Base-by-base conservation (phyloP, 2,888 invertebrate genomes). In the Volucella zonaria region DNA sequence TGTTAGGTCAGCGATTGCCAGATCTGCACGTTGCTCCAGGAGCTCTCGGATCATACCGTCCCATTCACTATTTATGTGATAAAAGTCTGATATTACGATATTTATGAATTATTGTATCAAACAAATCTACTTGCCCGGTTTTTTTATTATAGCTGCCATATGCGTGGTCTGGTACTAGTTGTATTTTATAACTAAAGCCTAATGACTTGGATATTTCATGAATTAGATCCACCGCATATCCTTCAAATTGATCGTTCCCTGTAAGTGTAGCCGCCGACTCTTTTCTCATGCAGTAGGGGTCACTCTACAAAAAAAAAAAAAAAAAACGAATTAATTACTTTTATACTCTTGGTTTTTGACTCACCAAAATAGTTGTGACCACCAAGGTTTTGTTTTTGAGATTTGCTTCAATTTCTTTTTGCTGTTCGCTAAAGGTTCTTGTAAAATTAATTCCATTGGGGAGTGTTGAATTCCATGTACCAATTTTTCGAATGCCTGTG, bases 1-100 rank as follows among this genome's bases (percentile, higher is more conserved):
- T 42, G 99, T 99, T 74, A 99, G 94, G 92, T 99, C 98, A 10
- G 98, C 99, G 62, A 99, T 97, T 1, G 98, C 99, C 87, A 99
- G 93, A 92, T 99, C 98, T 11, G 98, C 98, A 89, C 96, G 95
- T 92, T 97, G 97, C 91, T 97, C 97, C 87, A 97, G 92, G 75
- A 97, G 93, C 90, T 97, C 97, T 89, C 96, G 94, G 89, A 97
- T 96, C 96, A 97, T 97, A 73, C 97, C 97, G 90, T 97, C 96
- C 97, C 97, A 97, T 93, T 97, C 96, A 90, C 96, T 96, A 31
- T 31, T 31, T 31, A 14, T 54, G 9, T 23, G 52, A 70, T 23
- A 15, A 54, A 23, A n/a, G 8, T 43, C n/a, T 38, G n/a, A 51
- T 51, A 8, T n/a, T 42, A 3, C 14, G 4, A 4, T 11, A 23